phyloP scores from a whole-genome alignment of 2,888 invertebrate genomes.

The Fragum sueziense region DNA sequence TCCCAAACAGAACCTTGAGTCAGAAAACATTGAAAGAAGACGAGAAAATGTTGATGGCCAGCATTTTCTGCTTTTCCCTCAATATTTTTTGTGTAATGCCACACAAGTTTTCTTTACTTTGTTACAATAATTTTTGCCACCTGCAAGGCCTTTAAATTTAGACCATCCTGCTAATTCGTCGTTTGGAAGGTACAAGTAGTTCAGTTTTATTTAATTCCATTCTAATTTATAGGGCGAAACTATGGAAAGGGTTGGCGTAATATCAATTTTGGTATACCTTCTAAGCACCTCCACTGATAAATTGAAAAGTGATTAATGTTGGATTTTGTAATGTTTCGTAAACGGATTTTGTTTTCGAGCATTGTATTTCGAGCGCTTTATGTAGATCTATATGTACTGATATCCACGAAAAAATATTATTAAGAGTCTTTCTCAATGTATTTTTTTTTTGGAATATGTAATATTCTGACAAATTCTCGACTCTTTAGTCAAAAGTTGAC shows the following conservation, averaged over 20 bases:
- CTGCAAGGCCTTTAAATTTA: background rate
- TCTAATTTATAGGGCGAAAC: too few species aligned
- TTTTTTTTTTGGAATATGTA: too few species aligned
- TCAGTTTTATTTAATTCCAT: too few species aligned
- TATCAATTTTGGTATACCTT: background rate
- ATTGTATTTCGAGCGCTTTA: too few species aligned
- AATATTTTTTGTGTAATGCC: background rate
- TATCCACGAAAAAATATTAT: too few species aligned
- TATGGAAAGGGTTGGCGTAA: too few species aligned
- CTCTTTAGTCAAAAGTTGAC: too few species aligned
- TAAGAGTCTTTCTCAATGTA: too few species aligned
- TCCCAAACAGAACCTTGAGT: background rate
- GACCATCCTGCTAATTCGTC: background rate
- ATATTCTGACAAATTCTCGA: too few species aligned
- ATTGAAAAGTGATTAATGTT: background rate
- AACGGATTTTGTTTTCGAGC: background rate
- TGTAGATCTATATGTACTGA: too few species aligned
- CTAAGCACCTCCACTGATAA: background rate
- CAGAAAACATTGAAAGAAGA: background rate
- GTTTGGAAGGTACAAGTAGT: background rate
- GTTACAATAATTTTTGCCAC: background rate
- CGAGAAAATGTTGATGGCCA: background rate
- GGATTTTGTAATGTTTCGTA: background rate
- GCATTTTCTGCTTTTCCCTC: background rate
- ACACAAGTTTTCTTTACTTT: too few species aligned